Percentiles rank a stretch among this genome's conserved stretches.
Conservation (phyloP, 2,797 vertebrate species). For the Hydrocynus forskahlii region DNA sequence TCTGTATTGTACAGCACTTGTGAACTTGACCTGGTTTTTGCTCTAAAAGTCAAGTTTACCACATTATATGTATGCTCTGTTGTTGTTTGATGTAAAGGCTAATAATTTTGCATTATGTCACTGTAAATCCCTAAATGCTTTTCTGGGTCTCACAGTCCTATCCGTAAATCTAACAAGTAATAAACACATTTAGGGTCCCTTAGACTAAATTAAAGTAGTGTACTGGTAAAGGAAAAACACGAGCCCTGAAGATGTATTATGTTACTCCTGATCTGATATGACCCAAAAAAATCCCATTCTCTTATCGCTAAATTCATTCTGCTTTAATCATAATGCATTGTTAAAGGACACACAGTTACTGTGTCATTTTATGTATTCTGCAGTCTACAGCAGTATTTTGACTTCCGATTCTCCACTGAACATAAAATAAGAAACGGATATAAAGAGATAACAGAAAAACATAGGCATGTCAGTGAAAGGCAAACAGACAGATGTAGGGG, state of each 20-base stretch:
- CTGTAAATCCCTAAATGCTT: too few species aligned
- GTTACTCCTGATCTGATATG: neutral
- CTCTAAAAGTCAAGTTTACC: too few species aligned
- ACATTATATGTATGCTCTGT: too few species aligned
- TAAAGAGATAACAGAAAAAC: neutral
- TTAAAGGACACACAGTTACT: neutral
- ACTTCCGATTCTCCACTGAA: neutral
- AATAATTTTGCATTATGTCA: too few species aligned
- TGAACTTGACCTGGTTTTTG: too few species aligned
- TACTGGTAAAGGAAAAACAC: neutral
- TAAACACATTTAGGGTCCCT: too few species aligned
- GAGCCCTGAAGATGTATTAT: neutral
- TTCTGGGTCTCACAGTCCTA: too few species aligned
- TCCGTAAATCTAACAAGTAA: too few species aligned
- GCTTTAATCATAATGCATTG: neutral
- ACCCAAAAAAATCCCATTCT: too few species aligned
- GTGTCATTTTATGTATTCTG: neutral
- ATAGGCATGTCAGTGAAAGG: neutral
- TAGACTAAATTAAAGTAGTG: conserved; percentile 5
- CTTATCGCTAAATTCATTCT: neutral
- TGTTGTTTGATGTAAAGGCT: too few species aligned
- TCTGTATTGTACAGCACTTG: too few species aligned
- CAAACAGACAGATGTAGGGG: neutral
- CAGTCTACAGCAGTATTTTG: neutral
- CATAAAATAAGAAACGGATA: neutral